Conservation (phyloP, 1,140 invertebrate genomes). For the Sinella curviseta region DNA sequence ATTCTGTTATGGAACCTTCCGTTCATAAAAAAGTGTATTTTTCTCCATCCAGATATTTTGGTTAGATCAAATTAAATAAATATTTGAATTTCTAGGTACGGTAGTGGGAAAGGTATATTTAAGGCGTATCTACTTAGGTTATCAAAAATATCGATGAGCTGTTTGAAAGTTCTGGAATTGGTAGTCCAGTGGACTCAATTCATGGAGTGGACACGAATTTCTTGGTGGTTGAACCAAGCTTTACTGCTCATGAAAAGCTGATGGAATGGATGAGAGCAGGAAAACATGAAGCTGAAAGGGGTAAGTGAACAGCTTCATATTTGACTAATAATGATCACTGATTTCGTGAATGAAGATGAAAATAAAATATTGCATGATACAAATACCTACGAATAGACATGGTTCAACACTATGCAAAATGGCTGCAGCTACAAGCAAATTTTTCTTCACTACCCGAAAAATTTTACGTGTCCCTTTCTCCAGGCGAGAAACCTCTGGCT, state of each 20-base stretch:
- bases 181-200: background rate
- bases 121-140: background rate
- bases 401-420: background rate
- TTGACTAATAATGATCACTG: no score
- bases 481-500: background rate
- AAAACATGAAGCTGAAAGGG: background rate
- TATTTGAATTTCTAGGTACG: background rate
- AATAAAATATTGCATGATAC: no score
- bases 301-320: background rate
- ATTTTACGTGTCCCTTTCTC: background rate
- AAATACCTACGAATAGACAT: background rate
- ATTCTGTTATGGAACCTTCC: background rate
- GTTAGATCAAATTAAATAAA: background rate
- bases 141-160: constrained; percentile 4
- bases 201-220: background rate
- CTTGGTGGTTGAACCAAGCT: background rate
- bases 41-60: constrained; percentile 5
- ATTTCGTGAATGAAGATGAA: no score
- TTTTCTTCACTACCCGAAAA: background rate
- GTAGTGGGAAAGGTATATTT: background rate
- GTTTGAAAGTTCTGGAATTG: background rate
- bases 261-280: background rate
- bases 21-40: background rate
- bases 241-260: background rate
- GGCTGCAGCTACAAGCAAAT: background rate